Evolutionary conservation across 2,113 vertebrate species (phyloP).

Genomic region (Erythrocercus mccallii): DNA sequence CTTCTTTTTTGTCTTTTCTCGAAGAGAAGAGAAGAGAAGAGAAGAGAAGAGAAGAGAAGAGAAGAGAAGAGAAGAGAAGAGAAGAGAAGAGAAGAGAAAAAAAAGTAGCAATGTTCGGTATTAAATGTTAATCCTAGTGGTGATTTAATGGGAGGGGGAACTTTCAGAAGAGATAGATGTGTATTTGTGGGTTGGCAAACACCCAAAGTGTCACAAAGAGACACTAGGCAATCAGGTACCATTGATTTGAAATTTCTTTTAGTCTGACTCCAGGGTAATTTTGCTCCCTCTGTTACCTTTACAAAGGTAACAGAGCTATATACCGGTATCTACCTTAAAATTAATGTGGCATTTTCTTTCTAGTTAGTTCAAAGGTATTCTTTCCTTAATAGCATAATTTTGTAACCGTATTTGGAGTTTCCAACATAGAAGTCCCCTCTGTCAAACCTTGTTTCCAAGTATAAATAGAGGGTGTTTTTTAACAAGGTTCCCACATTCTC

Average conservation of each 20-base stretch:
- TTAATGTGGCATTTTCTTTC: background rate
- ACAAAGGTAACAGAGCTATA: background rate
- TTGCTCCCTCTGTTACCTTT: background rate
- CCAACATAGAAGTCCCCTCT: background rate
- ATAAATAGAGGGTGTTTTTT: accelerated
- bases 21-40: background rate
- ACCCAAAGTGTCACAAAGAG: background rate
- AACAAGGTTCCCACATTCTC: background rate
- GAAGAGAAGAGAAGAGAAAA: background rate
- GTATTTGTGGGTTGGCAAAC: background rate
- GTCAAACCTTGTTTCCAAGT: background rate
- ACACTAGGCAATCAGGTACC: background rate
- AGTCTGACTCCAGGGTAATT: background rate
- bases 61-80: no score
- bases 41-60: no score
- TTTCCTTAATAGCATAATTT: background rate
- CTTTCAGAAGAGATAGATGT: background rate
- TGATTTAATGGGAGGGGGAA: background rate
- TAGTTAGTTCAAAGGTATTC: background rate
- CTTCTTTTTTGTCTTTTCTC: background rate
- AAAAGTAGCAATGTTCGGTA: background rate
- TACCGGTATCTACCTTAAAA: background rate
- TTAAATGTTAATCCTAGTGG: background rate
- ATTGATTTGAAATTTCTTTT: background rate
- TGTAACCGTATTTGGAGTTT: background rate